These are phyloP conservation scores for Rousettus madagascariensis DNA, from an alignment of 2,797 vertebrate genomes.

Conservation along the genomic window DNA sequence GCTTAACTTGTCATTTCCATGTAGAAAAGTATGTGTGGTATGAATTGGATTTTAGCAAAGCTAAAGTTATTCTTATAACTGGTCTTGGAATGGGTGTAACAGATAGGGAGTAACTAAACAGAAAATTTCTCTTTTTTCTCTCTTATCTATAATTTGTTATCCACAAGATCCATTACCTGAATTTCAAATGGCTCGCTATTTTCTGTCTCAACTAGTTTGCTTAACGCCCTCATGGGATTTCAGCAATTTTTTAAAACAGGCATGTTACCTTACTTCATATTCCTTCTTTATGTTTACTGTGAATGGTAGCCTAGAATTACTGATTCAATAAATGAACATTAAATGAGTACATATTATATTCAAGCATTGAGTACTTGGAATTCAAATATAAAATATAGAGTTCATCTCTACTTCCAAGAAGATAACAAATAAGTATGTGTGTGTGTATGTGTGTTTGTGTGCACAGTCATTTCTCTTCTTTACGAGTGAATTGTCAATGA, in stretches of 20 bases:
- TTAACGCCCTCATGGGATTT: not conserved
- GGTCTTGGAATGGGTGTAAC: rapidly evolving
- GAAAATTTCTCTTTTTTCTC: not conserved
- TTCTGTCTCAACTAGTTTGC: not conserved
- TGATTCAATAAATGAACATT: not conserved
- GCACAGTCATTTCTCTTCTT: not conserved
- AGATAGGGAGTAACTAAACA: not conserved
- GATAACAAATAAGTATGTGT: not conserved
- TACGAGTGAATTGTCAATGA: not conserved
- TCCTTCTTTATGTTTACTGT: not conserved
- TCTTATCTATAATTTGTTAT: not conserved
- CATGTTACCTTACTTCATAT: not conserved
- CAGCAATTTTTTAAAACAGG: not conserved
- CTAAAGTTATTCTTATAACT: not conserved
- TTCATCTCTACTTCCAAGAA: not conserved
- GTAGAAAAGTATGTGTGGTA: not conserved
- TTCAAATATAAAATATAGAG: not conserved
- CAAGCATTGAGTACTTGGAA: not conserved
- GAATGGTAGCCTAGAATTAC: not conserved
- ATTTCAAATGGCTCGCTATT: not conserved
- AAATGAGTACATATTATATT: not conserved
- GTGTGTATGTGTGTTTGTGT: not conserved
- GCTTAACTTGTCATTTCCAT: not conserved
- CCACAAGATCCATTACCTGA: not conserved
- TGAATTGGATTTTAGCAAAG: not conserved